Conservation (phyloP, 2,888 invertebrate genomes). For the Drosophila gaucha region DNA sequence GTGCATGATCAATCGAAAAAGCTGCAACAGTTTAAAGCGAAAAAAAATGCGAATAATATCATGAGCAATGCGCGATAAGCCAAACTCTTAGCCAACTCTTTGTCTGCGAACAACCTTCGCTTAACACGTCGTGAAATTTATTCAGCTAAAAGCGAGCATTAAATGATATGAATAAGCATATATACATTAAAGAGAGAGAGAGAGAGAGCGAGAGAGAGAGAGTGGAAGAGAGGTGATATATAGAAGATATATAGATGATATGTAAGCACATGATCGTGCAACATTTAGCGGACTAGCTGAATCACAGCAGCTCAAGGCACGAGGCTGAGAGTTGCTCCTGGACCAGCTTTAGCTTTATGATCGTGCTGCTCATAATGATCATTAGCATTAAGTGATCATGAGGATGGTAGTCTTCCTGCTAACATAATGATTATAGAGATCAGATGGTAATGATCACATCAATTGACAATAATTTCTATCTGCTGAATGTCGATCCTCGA, state of each 20-base stretch:
- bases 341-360: background rate
- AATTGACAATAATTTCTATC: too few species aligned
- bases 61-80: slow-evolving; percentile 39
- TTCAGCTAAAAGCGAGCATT: background rate
- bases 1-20: slow-evolving; percentile 1
- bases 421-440: too few species aligned
- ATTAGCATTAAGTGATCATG: too few species aligned
- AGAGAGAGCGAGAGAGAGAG: too few species aligned
- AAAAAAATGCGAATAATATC: slow-evolving; percentile 26
- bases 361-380: background rate
- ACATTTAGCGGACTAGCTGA: background rate
- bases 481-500: too few species aligned
- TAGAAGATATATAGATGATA: background rate
- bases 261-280: background rate
- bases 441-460: too few species aligned
- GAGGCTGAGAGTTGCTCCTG: background rate
- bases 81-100: slow-evolving; percentile 1
- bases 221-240: background rate
- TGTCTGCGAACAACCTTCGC: slow-evolving; percentile 30
- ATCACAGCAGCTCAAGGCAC: background rate
- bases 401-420: too few species aligned
- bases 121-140: slow-evolving; percentile 31
- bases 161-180: background rate
- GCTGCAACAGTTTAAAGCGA: background rate
- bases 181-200: too few species aligned